Percentiles rank a stretch among this genome's conserved stretches.
These are phyloP conservation scores for Donacobius atricapilla DNA, from an alignment of 2,113 vertebrate species.

Conservation along the genomic window DNA sequence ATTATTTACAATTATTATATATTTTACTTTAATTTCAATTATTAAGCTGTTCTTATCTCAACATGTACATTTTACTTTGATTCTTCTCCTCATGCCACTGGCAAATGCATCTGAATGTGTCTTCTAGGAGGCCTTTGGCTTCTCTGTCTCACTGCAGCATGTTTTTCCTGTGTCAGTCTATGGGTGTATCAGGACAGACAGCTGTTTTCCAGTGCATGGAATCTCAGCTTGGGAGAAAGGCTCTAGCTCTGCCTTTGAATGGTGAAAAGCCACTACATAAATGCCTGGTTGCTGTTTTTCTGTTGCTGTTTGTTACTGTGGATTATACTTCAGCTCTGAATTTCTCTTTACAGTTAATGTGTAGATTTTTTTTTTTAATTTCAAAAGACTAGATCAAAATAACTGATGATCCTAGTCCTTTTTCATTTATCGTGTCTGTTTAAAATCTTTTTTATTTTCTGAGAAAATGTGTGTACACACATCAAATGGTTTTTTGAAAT, in stretches of 20 bases:
- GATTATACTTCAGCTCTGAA: constrained; percentile 18
- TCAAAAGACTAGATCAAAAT: constrained; percentile 36
- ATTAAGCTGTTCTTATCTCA: not conserved
- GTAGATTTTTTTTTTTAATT: not conserved
- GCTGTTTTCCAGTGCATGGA: not conserved
- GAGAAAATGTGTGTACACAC: constrained; percentile 19
- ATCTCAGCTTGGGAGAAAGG: not conserved
- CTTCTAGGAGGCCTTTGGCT: not conserved
- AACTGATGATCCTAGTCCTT: constrained; percentile 21
- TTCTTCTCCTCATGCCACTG: not conserved
- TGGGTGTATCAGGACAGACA: not conserved
- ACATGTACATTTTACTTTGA: not conserved
- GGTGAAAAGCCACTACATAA: not conserved
- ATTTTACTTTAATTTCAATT: not conserved
- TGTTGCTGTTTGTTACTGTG: not conserved
- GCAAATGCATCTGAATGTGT: not conserved
- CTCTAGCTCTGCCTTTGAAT: not conserved
- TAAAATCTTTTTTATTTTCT: constrained; percentile 55
- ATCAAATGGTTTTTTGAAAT: constrained; percentile 1
- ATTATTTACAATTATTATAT: not conserved
- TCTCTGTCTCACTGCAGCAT: not conserved
- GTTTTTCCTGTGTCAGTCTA: not conserved
- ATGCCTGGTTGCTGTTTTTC: not conserved
- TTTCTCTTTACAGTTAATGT: constrained; percentile 4
- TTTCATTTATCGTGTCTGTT: constrained; percentile 6